Evolutionary conservation across 2,888 invertebrate species (phyloP).

Genomic region (Pogonocherus hispidulus): DNA sequence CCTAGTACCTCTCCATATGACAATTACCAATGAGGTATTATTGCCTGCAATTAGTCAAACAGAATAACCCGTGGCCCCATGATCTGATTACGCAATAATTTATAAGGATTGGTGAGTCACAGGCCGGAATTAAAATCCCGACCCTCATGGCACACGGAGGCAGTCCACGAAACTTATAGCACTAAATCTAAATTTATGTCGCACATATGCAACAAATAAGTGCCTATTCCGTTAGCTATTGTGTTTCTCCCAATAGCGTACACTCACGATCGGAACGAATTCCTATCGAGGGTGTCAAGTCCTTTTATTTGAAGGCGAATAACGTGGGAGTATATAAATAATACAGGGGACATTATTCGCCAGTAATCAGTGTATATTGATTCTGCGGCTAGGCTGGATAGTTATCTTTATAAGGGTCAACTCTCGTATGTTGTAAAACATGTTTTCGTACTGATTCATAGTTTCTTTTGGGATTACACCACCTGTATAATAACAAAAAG

Average conservation of each 20-base stretch:
- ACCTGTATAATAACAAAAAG: no score
- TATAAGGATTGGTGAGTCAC: slow-evolving; percentile 16
- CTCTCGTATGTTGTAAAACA: not conserved
- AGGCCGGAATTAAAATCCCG: slow-evolving; percentile 17
- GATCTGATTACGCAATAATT: slow-evolving; percentile 5
- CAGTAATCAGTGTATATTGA: not conserved
- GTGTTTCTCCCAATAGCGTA: slow-evolving; percentile 14
- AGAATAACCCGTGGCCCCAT: no score
- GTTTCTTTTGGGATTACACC: no score
- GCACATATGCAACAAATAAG: slow-evolving; percentile 50
- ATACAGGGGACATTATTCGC: not conserved
- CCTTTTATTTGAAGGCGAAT: not conserved
- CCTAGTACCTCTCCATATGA: no score
- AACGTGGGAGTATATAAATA: slow-evolving; percentile 1
- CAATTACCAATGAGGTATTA: no score
- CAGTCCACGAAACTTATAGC: slow-evolving; percentile 21
- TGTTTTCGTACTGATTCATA: no score
- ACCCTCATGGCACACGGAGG: slow-evolving; percentile 10
- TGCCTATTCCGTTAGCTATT: slow-evolving; percentile 23
- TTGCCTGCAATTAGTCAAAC: no score
- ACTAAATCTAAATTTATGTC: slow-evolving; percentile 52
- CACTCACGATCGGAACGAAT: slow-evolving; percentile 27
- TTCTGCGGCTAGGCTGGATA: not conserved
- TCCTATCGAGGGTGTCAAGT: slow-evolving; percentile 20
- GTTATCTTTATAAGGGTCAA: not conserved